phyloP scores from a whole-genome alignment of 2,888 invertebrate species.

The Eulithis prunata region DNA sequence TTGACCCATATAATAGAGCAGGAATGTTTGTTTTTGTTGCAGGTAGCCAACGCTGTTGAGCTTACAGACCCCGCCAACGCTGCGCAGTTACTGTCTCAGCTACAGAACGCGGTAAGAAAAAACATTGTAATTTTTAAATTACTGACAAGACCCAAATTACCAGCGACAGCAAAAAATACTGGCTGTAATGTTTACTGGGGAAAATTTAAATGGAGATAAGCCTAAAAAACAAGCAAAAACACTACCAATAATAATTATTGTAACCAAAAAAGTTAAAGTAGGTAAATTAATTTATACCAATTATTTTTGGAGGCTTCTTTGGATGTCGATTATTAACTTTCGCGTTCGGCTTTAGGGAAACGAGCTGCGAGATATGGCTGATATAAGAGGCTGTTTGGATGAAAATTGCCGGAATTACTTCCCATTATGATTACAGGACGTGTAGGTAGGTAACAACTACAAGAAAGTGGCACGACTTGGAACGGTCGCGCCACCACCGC shows the following conservation, averaged over 20 bases:
- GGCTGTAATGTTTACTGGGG: conserved; percentile 2
- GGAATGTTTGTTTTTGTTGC: conserved; percentile 63
- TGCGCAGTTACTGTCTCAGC: conserved; percentile 67
- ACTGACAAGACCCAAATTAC: neutral
- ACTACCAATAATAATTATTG: neutral
- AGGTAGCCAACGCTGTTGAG: conserved; percentile 76
- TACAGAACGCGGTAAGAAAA: conserved; percentile 70
- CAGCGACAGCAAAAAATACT: too few relatives aligned
- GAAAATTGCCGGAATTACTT: conserved; percentile 74
- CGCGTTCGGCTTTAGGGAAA: conserved; percentile 55
- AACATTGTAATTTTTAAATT: neutral
- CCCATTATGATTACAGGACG: conserved; percentile 73
- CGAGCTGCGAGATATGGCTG: conserved; percentile 64
- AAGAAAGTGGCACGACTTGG: conserved; percentile 70
- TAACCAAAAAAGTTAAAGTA: conserved; percentile 44
- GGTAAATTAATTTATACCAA: conserved; percentile 48
- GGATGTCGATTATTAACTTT: conserved; percentile 59
- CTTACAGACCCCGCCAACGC: conserved; percentile 71
- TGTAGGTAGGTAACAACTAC: conserved; percentile 52
- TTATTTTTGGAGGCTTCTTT: conserved; percentile 54
- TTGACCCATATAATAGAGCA: conserved; percentile 70
- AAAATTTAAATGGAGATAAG: conserved; percentile 7
- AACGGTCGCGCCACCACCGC: conserved; percentile 45
- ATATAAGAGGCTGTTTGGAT: conserved; percentile 64
- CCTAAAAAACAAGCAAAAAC: neutral